A percentile compares a stretch with the other conserved stretches of the same genome.
phyloP scores from a whole-genome alignment of 2,113 vertebrate species.

The Rhombomys opimus region DNA sequence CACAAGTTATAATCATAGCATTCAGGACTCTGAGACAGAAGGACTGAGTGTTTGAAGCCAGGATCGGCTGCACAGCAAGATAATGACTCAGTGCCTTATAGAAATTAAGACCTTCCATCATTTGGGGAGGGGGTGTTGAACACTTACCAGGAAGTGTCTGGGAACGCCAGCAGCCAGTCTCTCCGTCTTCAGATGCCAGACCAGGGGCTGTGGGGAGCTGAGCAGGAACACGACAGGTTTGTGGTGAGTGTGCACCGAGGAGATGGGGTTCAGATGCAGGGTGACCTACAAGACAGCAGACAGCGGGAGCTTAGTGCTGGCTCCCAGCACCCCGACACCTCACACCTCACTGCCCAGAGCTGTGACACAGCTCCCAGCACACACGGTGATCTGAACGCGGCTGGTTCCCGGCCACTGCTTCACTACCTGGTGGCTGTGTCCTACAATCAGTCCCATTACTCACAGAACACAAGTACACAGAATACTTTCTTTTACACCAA shows the following conservation, averaged over 20 bases:
- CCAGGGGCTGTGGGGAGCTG: conserved; percentile 91
- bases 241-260: conserved; percentile 92
- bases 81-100: not conserved
- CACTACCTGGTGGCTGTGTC: not conserved
- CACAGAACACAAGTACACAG: conserved; percentile 45
- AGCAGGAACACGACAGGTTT: conserved; percentile 96
- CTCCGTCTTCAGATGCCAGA: conserved; percentile 94
- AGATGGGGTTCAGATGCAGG: conserved; percentile 95
- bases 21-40: not conserved
- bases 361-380: not conserved
- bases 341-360: not conserved
- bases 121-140: not conserved
- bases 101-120: not conserved
- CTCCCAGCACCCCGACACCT: not conserved
- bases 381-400: not conserved
- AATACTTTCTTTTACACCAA: not conserved
- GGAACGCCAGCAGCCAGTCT: conserved; percentile 90
- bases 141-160: conserved; percentile 95
- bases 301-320: conserved; percentile 25
- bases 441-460: not conserved
- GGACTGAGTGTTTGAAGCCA: not conserved
- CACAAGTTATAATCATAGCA: not conserved
- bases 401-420: not conserved
- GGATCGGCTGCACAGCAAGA: not conserved
- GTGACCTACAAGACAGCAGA: conserved; percentile 86